Conservation (phyloP, 2,888 invertebrate genomes). For the Protodeltote pygarga region DNA sequence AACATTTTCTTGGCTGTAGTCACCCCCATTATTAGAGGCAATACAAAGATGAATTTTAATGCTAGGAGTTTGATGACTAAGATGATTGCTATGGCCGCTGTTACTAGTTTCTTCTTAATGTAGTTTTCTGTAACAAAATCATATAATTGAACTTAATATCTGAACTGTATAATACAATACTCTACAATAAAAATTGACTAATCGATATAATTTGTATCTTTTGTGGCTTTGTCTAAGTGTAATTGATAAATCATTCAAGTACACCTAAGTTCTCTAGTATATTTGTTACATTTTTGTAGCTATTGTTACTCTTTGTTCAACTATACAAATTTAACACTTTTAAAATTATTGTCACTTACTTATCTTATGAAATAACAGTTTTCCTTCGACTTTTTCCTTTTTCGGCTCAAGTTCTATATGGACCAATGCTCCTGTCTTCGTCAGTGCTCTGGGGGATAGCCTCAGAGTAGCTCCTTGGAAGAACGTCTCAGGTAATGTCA, state of each 20-base stretch:
- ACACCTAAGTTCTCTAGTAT: too few species aligned
- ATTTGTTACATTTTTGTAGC: too few species aligned
- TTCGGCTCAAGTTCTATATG: conserved; percentile 90
- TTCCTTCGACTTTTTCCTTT: conserved; percentile 80
- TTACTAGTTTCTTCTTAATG: conserved; percentile 90
- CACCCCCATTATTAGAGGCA: conserved; percentile 92
- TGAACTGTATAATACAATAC: too few species aligned
- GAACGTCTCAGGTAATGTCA: conserved; percentile 90
- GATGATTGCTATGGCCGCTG: conserved; percentile 91
- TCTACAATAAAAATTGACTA: too few species aligned
- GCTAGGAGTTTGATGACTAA: conserved; percentile 93
- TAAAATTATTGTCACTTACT: conserved; percentile 84
- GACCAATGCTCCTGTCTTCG: conserved; percentile 91
- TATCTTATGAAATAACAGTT: conserved; percentile 90
- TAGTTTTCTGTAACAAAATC: conserved; percentile 89
- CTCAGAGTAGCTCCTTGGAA: conserved; percentile 91
- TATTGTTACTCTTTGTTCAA: not conserved
- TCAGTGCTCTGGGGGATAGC: conserved; percentile 91
- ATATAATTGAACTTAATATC: conserved; percentile 3
- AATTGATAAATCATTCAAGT: too few species aligned
- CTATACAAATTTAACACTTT: not conserved
- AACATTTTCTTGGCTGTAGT: conserved; percentile 94
- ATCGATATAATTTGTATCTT: too few species aligned
- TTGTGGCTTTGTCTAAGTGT: too few species aligned
- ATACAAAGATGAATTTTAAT: conserved; percentile 92